Conservation (phyloP, 2,113 vertebrate species). For the Heteronetta atricapilla region DNA sequence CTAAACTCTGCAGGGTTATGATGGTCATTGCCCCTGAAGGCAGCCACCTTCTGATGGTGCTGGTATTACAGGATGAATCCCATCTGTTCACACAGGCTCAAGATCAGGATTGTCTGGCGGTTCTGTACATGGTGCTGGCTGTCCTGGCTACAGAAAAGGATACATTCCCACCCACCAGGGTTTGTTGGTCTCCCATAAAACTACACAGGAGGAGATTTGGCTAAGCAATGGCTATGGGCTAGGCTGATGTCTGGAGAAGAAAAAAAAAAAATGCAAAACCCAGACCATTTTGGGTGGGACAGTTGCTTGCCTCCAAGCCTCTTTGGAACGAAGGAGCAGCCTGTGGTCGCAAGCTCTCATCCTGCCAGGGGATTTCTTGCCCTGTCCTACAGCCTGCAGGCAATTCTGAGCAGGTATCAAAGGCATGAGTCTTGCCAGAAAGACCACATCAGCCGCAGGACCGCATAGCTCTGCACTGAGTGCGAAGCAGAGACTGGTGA, state of each 20-base stretch:
- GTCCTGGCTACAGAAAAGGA: accelerated
- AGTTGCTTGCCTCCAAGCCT: background rate
- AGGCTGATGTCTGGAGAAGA: background rate
- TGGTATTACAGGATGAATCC: background rate
- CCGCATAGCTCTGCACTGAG: background rate
- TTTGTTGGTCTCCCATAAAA: background rate
- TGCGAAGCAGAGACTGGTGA: background rate
- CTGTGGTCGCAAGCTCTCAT: background rate
- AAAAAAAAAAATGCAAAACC: background rate
- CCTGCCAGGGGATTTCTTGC: background rate
- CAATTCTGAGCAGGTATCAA: background rate
- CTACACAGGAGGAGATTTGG: background rate
- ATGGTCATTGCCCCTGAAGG: background rate
- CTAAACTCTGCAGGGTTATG: background rate
- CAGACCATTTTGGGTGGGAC: background rate
- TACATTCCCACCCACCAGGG: too few species aligned
- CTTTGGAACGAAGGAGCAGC: background rate
- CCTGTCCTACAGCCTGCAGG: background rate
- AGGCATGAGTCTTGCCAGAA: background rate
- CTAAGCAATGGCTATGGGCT: background rate
- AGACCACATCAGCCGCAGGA: background rate
- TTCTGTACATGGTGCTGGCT: accelerated
- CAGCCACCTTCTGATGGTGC: background rate
- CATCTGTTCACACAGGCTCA: background rate
- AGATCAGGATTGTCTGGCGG: accelerated